phyloP scores from a whole-genome alignment of 1,140 invertebrate species.

The Drosophila subpulchrella region DNA sequence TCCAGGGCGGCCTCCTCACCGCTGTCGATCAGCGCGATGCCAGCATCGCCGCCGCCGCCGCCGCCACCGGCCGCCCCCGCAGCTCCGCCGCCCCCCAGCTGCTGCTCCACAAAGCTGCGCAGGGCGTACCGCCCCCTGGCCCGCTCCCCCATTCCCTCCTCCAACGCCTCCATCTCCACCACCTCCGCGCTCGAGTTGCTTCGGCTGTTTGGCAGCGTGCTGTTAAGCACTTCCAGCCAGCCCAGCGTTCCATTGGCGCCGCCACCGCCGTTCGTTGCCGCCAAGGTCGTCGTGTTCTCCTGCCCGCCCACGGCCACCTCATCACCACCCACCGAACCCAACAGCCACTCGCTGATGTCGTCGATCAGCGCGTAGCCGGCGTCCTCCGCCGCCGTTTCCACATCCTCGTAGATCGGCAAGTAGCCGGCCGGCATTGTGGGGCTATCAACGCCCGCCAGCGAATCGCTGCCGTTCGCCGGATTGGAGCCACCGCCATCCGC shows the following conservation, averaged over 20 bases:
- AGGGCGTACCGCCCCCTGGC: slow-evolving; percentile 40
- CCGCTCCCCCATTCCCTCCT: not conserved
- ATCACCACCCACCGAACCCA: slow-evolving; percentile 39
- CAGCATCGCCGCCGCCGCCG: slow-evolving; percentile 27
- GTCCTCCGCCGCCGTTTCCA: slow-evolving; percentile 52
- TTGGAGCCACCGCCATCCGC: slow-evolving; percentile 12
- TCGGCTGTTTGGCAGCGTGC: slow-evolving; percentile 29
- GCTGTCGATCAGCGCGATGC: slow-evolving; percentile 79
- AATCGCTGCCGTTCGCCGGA: slow-evolving; percentile 6
- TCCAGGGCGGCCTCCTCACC: slow-evolving; percentile 75
- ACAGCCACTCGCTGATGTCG: slow-evolving; percentile 72
- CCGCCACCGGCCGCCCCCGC: not conserved
- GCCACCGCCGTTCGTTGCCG: not conserved
- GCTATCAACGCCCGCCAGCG: slow-evolving; percentile 9
- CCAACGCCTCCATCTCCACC: not conserved
- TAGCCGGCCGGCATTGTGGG: slow-evolving; percentile 54
- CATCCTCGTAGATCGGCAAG: slow-evolving; percentile 65
- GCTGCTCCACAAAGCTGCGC: slow-evolving; percentile 70
- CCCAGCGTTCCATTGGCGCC: slow-evolving; percentile 57
- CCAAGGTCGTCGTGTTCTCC: slow-evolving; percentile 22
- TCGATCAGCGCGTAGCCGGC: slow-evolving; percentile 71
- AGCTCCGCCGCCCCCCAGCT: slow-evolving; percentile 34
- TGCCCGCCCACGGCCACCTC: slow-evolving; percentile 7
- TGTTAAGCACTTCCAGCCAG: slow-evolving; percentile 60
- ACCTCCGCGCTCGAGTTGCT: slow-evolving; percentile 12